Conservation (phyloP, 2,888 invertebrate genomes). For the Lymantria monacha region DNA sequence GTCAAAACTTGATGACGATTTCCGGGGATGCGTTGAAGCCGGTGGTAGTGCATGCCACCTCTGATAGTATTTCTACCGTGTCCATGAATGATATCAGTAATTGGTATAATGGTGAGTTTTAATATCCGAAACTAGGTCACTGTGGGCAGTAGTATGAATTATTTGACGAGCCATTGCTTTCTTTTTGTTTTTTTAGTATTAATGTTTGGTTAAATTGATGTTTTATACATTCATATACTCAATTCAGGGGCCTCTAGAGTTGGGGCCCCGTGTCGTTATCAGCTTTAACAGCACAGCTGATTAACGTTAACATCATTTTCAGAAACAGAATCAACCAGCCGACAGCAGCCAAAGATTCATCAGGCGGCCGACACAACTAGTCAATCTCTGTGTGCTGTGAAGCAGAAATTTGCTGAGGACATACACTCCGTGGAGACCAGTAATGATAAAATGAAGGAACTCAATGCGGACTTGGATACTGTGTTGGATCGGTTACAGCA, state of each 20-base stretch:
- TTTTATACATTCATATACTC: too few species aligned
- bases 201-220: too few species aligned
- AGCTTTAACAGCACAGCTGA: too few species aligned
- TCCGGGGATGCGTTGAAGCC: slow-evolving; percentile 67
- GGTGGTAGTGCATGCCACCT: slow-evolving; percentile 57
- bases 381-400: slow-evolving; percentile 41
- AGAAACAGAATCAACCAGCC: slow-evolving; percentile 44
- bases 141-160: too few species aligned
- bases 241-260: too few species aligned
- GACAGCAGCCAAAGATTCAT: slow-evolving; percentile 1
- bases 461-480: slow-evolving; percentile 86
- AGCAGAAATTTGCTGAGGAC: slow-evolving; percentile 65
- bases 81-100: slow-evolving; percentile 84
- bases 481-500: slow-evolving; percentile 87
- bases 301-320: slow-evolving; percentile 1
- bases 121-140: not conserved
- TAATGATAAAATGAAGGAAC: slow-evolving; percentile 73
- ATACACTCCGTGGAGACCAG: slow-evolving; percentile 58
- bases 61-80: slow-evolving; percentile 74
- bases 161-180: too few species aligned
- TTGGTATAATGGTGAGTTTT: slow-evolving; percentile 83
- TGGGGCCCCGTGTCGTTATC: too few species aligned
- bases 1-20: slow-evolving; percentile 54
- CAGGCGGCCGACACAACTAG: slow-evolving; percentile 36
- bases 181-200: too few species aligned